phyloP scores from a whole-genome alignment of 2,113 vertebrate species.

The Baryphthengus martii region DNA sequence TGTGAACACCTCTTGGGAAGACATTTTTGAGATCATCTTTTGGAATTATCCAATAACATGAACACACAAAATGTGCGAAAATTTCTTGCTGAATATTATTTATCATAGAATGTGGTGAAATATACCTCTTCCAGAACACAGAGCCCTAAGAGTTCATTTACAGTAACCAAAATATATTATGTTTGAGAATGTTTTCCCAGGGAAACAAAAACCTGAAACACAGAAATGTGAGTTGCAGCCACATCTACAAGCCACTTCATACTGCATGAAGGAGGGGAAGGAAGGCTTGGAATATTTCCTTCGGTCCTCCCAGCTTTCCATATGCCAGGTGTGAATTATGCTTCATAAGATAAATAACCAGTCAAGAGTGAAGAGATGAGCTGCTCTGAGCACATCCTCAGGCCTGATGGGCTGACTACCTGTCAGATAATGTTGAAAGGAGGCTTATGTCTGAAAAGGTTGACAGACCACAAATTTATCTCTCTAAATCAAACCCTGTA shows the following conservation, averaged over 20 bases:
- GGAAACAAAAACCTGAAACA: background rate
- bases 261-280: background rate
- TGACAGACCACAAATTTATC: conserved; percentile 68
- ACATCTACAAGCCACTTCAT: background rate
- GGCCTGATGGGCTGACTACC: conserved; percentile 62
- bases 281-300: background rate
- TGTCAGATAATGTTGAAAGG: conserved; percentile 54
- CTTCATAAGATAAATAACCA: conserved; percentile 48
- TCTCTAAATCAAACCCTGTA: conserved; percentile 59
- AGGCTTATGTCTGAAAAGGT: conserved; percentile 62
- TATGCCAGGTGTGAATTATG: conserved; percentile 30
- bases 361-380: conserved; percentile 59
- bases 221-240: background rate
- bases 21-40: conserved; percentile 7
- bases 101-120: background rate
- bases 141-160: background rate
- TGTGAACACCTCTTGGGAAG: background rate
- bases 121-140: conserved; percentile 1
- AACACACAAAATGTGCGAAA: conserved; percentile 16
- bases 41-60: background rate
- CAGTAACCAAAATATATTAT: background rate
- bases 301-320: background rate
- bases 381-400: conserved; percentile 44
- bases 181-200: background rate
- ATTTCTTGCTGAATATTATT: background rate